Percentiles rank a stretch among this genome's conserved stretches.
phyloP scores from a whole-genome alignment of 2,888 invertebrate species.

The Furcula furcula region DNA sequence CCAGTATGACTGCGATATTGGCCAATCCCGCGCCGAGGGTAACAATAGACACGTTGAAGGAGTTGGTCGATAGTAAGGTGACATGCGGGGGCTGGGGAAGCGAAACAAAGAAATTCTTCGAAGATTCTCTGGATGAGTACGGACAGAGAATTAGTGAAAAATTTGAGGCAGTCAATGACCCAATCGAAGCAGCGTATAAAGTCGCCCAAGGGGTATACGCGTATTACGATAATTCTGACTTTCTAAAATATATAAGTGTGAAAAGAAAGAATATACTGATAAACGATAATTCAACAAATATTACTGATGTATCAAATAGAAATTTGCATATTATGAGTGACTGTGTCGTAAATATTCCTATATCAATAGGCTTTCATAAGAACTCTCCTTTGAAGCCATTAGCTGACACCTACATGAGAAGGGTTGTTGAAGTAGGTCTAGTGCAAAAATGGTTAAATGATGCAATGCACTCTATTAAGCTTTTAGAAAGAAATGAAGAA shows the following conservation, averaged over 20 bases:
- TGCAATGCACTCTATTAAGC: constrained; percentile 82
- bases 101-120: constrained; percentile 86
- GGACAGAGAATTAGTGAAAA: constrained; percentile 85
- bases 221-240: constrained; percentile 90
- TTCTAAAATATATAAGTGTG: constrained; percentile 84
- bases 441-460: constrained; percentile 91
- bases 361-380: constrained; percentile 90
- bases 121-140: constrained; percentile 84
- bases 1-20: constrained; percentile 92
- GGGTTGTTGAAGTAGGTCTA: constrained; percentile 88
- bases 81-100: constrained; percentile 87
- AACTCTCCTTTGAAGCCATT: constrained; percentile 89
- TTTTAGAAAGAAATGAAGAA: constrained; percentile 79
- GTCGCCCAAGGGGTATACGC: constrained; percentile 88
- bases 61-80: constrained; percentile 85
- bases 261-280: constrained; percentile 67
- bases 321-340: constrained; percentile 91
- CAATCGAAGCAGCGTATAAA: constrained; percentile 83
- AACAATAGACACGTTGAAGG: constrained; percentile 88
- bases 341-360: constrained; percentile 90
- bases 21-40: constrained; percentile 90
- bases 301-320: constrained; percentile 50
- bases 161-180: constrained; percentile 84
- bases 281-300: constrained; percentile 44
- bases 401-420: constrained; percentile 84